Base-by-base conservation (phyloP, 2,888 invertebrate species). In the Nephrotoma appendiculata region DNA sequence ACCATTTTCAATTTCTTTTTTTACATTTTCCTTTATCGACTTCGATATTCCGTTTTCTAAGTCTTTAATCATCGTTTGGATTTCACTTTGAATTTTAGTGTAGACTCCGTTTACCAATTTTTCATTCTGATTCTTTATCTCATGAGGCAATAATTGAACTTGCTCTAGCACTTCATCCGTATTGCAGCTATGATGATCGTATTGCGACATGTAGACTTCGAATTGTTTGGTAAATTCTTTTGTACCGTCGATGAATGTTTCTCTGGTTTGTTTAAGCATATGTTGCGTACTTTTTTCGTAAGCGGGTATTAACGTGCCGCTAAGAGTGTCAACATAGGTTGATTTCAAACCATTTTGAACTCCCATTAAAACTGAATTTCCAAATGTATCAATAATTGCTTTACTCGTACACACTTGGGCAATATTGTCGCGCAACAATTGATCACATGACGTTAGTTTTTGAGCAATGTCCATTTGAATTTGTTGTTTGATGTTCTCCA, bases 201-300 rank as follows among this genome's bases (percentile, higher is more conserved):
- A 91, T 88, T 92, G 92, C 86, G 93, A 92, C 87, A 92, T 89
- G 87, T 93, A 90, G 44, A 90, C 89, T 88, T 93, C 93, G 71
- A 93, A 92, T 87, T 93, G 92, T 88, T 93, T 92, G 89, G 93
- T 91, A 89, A 93, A 98, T 92, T 98, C 98, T 90, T 95, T 95
- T 6, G 98, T 97, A 86, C 99, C 99, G 88, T 94, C 94, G 86
- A 95, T 94, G 92, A 98, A 99, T 19, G 96, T 94, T 86, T 96
- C 96, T 90, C 98, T 97, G 87, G 99, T 93, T 92, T 99, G 98
- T 85, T 95, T 93, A 90, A 98, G 98, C 94, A 99, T 96, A 90
- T 95, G 95, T 89, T 95, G 95, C 89, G 96, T 96, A 87, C 96
- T 95, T 90, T 95, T 95, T 91, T 98, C 98, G 93, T 98, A 96